These are phyloP conservation scores for Thecocarcelia acutangulata DNA, from an alignment of 2,888 invertebrate genomes.

Conservation along the genomic window DNA sequence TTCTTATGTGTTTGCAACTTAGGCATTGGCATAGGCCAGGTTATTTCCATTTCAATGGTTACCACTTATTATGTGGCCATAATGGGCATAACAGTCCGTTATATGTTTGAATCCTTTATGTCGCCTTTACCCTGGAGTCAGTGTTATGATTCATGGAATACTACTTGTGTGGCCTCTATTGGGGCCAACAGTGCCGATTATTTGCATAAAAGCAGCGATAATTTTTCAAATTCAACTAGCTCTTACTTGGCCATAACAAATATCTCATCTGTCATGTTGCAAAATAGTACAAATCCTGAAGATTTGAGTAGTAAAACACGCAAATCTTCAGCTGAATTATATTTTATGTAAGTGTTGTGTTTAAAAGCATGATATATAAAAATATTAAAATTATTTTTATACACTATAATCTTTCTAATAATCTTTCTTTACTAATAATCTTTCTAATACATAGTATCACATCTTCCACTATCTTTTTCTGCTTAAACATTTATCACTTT, in stretches of 20 bases:
- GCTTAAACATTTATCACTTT: too few relatives aligned
- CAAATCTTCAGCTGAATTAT: slow-evolving; percentile 80
- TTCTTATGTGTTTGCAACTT: slow-evolving; percentile 22
- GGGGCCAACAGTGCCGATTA: slow-evolving; percentile 71
- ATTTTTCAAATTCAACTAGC: slow-evolving; percentile 1
- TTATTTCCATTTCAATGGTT: slow-evolving; percentile 83
- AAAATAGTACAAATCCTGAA: slow-evolving; percentile 53
- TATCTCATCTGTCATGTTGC: slow-evolving; percentile 45
- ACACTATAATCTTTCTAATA: too few relatives aligned
- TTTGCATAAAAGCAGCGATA: slow-evolving; percentile 23
- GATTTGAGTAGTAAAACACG: slow-evolving; percentile 68
- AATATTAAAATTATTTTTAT: too few relatives aligned
- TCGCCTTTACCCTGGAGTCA: slow-evolving; percentile 85
- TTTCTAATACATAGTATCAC: too few relatives aligned
- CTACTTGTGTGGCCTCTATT: slow-evolving; percentile 80
- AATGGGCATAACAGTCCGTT: slow-evolving; percentile 85
- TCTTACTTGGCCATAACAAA: slow-evolving; percentile 31
- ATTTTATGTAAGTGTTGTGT: slow-evolving; percentile 81
- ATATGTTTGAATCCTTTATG: slow-evolving; percentile 85
- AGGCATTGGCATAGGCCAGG: slow-evolving; percentile 84
- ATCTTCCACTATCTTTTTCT: too few relatives aligned
- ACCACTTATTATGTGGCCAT: slow-evolving; percentile 86
- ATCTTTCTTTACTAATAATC: too few relatives aligned
- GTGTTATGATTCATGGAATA: slow-evolving; percentile 83
- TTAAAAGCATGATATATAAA: not conserved